Evolutionary conservation across 2,888 invertebrate genomes (phyloP).

Genomic region (Thera britannica): DNA sequence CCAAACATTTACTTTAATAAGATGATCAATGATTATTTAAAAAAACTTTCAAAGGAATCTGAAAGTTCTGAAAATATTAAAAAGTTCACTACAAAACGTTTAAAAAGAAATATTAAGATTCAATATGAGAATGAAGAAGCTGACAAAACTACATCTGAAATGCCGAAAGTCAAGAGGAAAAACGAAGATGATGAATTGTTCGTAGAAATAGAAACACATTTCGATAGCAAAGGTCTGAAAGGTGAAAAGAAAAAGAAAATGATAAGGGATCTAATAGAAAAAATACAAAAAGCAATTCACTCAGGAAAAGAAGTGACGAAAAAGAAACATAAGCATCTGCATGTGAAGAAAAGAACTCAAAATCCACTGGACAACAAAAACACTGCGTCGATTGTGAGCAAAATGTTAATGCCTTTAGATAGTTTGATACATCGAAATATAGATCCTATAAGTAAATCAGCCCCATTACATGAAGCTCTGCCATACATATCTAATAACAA

Average conservation of each 20-base stretch:
- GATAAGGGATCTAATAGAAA: slow-evolving; percentile 64
- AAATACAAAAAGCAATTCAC: slow-evolving; percentile 71
- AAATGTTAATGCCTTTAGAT: slow-evolving; percentile 43
- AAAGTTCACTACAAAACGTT: slow-evolving; percentile 47
- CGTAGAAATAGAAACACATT: slow-evolving; percentile 79
- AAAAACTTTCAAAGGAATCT: slow-evolving; percentile 33
- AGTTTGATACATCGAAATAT: slow-evolving; percentile 54
- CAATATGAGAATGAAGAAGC: slow-evolving; percentile 48
- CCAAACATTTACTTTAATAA: slow-evolving; percentile 50
- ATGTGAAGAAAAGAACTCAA: slow-evolving; percentile 66
- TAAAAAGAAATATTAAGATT: slow-evolving; percentile 67
- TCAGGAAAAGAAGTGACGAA: slow-evolving; percentile 51
- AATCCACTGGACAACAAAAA: slow-evolving; percentile 56
- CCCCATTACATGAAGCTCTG: slow-evolving; percentile 38
- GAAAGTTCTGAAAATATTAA: slow-evolving; percentile 33
- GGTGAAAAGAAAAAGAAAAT: slow-evolving; percentile 71
- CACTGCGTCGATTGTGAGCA: slow-evolving; percentile 38
- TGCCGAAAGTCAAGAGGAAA: slow-evolving; percentile 44
- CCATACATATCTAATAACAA: slow-evolving; percentile 48
- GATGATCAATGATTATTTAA: slow-evolving; percentile 55
- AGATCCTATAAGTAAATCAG: slow-evolving; percentile 61
- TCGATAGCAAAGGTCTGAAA: slow-evolving; percentile 68
- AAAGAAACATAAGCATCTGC: slow-evolving; percentile 48
- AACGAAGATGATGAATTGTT: slow-evolving; percentile 69
- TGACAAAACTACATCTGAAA: slow-evolving; percentile 37